These are phyloP conservation scores for Puntigrus tetrazona DNA, from an alignment of 2,113 vertebrate genomes.

Conservation along the genomic window DNA sequence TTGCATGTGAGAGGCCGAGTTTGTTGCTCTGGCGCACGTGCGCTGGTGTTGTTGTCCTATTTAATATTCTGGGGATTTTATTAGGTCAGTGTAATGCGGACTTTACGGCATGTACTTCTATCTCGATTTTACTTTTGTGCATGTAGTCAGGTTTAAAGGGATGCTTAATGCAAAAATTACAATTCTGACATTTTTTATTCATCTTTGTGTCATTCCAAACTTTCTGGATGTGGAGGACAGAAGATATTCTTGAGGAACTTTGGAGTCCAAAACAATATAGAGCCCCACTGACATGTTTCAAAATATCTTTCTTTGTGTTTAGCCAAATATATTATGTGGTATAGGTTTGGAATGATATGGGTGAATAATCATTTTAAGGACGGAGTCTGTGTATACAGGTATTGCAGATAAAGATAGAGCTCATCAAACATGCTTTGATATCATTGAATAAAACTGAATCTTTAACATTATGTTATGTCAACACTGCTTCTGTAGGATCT, in stretches of 20 bases:
- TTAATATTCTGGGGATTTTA: neutral
- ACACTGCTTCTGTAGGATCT: neutral
- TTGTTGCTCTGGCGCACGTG: constrained; percentile 9
- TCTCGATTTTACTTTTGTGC: neutral
- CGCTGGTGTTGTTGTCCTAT: constrained; percentile 56
- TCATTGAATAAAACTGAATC: neutral
- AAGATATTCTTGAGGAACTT: neutral
- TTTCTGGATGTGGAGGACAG: neutral
- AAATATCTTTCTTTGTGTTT: neutral
- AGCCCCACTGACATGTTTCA: neutral
- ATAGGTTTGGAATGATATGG: neutral
- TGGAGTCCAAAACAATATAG: neutral
- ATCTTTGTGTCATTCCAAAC: neutral
- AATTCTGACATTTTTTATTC: neutral
- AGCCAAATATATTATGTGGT: neutral
- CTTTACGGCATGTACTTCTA: neutral
- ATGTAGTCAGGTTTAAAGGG: neutral
- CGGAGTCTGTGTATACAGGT: neutral
- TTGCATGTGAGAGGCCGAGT: neutral
- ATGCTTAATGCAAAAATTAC: neutral
- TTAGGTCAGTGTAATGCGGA: neutral
- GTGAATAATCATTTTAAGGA: neutral
- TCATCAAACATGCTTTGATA: neutral
- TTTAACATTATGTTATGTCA: neutral
- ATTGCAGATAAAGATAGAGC: neutral